Percentiles rank a stretch among this genome's conserved stretches.
Conservation (phyloP, 2,888 invertebrate genomes). For the Drosophila falleni region DNA sequence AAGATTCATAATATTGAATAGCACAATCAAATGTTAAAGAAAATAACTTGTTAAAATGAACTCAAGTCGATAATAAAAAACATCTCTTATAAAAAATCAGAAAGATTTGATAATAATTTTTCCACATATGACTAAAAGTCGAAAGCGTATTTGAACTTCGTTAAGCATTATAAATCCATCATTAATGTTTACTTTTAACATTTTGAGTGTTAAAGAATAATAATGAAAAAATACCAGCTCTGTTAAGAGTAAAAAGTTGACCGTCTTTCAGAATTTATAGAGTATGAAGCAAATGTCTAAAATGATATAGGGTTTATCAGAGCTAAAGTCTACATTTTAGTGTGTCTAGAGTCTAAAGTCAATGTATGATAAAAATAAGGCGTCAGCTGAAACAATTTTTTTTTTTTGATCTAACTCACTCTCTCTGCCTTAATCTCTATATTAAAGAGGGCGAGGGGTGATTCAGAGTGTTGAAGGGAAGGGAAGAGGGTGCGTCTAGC, state of each 20-base stretch:
- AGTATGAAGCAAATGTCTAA: background rate
- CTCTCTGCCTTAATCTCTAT: background rate
- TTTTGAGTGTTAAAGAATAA: background rate
- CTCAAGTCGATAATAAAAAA: background rate
- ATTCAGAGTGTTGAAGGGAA: background rate
- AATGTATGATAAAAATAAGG: conserved; percentile 1
- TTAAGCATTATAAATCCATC: background rate
- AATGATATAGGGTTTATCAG: background rate
- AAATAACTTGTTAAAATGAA: background rate
- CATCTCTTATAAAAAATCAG: background rate
- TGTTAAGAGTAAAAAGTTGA: background rate
- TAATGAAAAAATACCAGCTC: background rate
- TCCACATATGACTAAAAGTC: no score
- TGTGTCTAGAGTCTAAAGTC: background rate
- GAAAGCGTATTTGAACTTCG: background rate
- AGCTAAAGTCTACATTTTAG: background rate
- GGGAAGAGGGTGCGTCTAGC: background rate
- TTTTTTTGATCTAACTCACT: background rate
- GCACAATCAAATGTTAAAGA: background rate
- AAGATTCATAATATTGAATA: background rate
- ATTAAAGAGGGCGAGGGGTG: background rate
- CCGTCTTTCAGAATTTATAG: background rate
- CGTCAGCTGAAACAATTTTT: background rate
- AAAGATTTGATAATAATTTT: no score
- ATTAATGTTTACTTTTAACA: background rate